These are phyloP conservation scores for Coregonus sp. DNA, from an alignment of 2,797 vertebrate genomes.

Conservation along the genomic window DNA sequence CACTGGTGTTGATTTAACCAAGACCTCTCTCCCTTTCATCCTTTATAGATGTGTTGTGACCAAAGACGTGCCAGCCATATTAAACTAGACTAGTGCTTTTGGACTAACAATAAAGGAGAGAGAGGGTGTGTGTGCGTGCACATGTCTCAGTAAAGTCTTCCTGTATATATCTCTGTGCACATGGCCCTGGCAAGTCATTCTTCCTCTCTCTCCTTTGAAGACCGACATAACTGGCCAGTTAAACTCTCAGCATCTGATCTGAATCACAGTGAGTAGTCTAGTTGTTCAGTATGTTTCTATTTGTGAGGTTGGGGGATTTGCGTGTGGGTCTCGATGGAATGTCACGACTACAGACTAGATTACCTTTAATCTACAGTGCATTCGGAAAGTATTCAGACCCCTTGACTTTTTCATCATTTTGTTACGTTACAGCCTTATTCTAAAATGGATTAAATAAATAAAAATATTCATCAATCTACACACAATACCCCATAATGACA, in stretches of 20 bases:
- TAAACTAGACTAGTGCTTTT: constrained; percentile 13
- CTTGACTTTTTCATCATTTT: too few species aligned
- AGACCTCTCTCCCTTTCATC: constrained; percentile 49
- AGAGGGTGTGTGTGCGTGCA: constrained; percentile 3
- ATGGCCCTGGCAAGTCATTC: constrained; percentile 12
- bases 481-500: too few species aligned
- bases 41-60: constrained; percentile 15
- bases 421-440: too few species aligned
- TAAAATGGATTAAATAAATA: too few species aligned
- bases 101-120: constrained; percentile 21
- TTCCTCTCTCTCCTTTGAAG: constrained; percentile 47
- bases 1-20: constrained; percentile 32
- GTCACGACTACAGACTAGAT: not conserved
- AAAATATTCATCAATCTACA: too few species aligned
- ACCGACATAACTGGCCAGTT: constrained; percentile 22
- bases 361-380: not conserved
- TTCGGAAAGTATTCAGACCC: too few species aligned
- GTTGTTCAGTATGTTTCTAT: not conserved
- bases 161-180: constrained; percentile 8
- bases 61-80: constrained; percentile 15
- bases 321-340: not conserved
- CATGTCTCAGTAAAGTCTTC: constrained; percentile 28
- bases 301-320: constrained; percentile 4
- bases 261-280: constrained; percentile 27
- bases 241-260: constrained; percentile 43